Conservation (phyloP, 1,140 invertebrate genomes). For the Triops cancriformis region DNA sequence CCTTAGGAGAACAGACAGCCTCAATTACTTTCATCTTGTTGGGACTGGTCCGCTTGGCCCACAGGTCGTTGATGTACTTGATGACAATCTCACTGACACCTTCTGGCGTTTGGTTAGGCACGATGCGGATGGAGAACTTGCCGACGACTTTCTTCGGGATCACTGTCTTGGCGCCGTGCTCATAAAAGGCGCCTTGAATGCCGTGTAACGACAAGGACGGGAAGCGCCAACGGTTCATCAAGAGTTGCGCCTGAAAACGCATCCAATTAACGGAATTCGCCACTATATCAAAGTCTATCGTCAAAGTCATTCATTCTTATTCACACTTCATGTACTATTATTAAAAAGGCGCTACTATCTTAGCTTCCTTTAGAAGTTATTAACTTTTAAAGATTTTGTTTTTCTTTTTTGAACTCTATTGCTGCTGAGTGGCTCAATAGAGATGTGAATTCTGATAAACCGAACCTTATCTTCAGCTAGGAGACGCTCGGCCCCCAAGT, state of each 20-base stretch:
- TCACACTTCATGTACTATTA: no score
- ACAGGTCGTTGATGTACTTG: conserved; percentile 60
- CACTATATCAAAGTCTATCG: no score
- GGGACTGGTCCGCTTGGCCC: conserved; percentile 61
- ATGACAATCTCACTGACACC: conserved; percentile 63
- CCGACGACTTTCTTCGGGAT: conserved; percentile 90
- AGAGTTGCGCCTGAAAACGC: conserved; percentile 50
- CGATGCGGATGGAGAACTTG: conserved; percentile 92
- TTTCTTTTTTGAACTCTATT: no score
- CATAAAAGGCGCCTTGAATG: conserved; percentile 86
- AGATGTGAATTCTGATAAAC: neutral
- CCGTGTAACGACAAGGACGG: conserved; percentile 86
- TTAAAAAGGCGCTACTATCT: no score
- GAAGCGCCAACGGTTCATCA: conserved; percentile 87
- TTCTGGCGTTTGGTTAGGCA: conserved; percentile 79
- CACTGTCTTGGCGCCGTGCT: conserved; percentile 86
- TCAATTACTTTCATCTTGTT: conserved; percentile 77
- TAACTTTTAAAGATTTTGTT: no score
- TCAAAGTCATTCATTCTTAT: no score
- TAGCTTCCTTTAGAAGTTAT: no score
- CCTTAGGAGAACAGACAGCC: no score
- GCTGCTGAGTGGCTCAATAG: no score
- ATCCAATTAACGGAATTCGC: no score
- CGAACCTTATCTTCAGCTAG: conserved; percentile 64
- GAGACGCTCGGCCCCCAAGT: conserved; percentile 60